Percentiles rank a stretch among this genome's conserved stretches.
Evolutionary conservation across 2,797 vertebrate species (phyloP).

Genomic region (Hyperoplus lanceolatus): DNA sequence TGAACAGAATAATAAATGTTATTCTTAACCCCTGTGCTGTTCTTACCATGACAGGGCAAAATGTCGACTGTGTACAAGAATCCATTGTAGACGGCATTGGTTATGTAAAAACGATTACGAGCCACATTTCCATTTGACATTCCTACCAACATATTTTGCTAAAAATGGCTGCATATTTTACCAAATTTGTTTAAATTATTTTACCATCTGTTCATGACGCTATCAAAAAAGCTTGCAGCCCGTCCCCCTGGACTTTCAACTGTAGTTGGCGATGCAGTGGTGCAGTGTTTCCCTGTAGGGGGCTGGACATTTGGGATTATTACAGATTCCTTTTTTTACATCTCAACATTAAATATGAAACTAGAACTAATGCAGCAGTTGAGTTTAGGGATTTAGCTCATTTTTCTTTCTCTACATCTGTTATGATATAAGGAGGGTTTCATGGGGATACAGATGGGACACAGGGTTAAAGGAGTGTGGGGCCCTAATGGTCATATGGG

Average conservation of each 20-base stretch:
- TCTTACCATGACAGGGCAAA: background rate
- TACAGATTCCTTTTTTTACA: conserved; percentile 28
- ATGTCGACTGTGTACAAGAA: background rate
- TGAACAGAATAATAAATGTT: background rate
- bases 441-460: conserved; percentile 6
- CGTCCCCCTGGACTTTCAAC: background rate
- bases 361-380: conserved; percentile 9
- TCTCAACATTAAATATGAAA: background rate
- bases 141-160: background rate
- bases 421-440: conserved; percentile 23
- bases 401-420: conserved; percentile 18
- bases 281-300: background rate
- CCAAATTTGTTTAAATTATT: conserved; percentile 22
- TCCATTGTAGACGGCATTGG: background rate
- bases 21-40: background rate
- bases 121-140: background rate
- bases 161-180: conserved; percentile 3
- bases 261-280: background rate
- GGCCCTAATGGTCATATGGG: conserved; percentile 31
- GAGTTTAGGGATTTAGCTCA: conserved; percentile 17
- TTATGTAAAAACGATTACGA: background rate
- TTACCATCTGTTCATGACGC: background rate
- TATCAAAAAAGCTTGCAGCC: background rate
- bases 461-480: conserved; percentile 7
- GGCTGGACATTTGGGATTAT: background rate